Percentiles rank a stretch among this genome's conserved stretches.
These are phyloP conservation scores for Cyclina sinensis DNA, from an alignment of 1,140 invertebrate genomes.

Conservation along the genomic window DNA sequence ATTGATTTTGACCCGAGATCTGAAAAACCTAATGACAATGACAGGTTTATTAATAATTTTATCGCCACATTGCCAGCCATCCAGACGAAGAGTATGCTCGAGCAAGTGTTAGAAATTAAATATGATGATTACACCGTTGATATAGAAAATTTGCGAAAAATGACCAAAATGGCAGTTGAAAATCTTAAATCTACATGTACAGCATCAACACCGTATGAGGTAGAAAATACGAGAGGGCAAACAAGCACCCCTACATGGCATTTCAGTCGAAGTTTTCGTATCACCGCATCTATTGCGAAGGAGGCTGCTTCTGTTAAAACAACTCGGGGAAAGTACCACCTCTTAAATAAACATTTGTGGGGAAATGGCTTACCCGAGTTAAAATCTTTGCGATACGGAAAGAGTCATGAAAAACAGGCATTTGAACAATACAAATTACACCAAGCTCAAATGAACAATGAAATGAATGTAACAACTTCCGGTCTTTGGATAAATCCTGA, in stretches of 20 bases:
- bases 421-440: neutral
- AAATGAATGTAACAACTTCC: neutral
- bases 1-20: neutral
- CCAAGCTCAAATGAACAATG: neutral
- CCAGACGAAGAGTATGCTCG: neutral
- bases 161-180: neutral
- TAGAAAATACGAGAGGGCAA: neutral
- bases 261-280: neutral
- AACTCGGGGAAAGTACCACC: neutral
- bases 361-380: neutral
- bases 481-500: slow-evolving; percentile 42
- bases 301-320: neutral
- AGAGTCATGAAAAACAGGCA: neutral
- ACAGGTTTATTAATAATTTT: neutral
- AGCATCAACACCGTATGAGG: neutral
- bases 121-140: neutral
- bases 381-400: neutral
- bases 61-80: neutral
- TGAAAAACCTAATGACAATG: neutral
- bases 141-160: neutral
- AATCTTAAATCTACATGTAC: neutral
- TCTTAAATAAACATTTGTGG: neutral
- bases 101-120: neutral
- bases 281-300: neutral
- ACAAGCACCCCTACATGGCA: neutral